phyloP scores from a whole-genome alignment of 1,140 invertebrate species.

The Aphis craccivora region DNA sequence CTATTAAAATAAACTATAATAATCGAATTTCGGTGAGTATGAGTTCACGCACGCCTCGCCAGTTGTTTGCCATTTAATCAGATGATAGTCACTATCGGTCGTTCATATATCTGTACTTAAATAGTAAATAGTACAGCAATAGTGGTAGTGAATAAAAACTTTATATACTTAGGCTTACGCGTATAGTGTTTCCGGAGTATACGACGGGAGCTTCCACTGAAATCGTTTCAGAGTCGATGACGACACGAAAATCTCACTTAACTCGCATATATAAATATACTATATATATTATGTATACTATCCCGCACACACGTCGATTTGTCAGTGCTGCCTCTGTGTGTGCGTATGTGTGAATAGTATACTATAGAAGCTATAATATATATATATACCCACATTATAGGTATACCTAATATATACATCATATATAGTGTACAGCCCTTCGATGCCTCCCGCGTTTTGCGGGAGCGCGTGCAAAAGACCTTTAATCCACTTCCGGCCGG shows the following conservation, averaged over 20 bases:
- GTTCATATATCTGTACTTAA: not conserved
- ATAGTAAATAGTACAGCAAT: not conserved
- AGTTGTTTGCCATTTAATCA: not conserved
- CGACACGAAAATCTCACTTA: conserved; percentile 32
- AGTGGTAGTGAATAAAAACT: not conserved
- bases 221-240: not conserved
- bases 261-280: not conserved
- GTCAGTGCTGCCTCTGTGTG: not conserved
- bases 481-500: conserved; percentile 56
- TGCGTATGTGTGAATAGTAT: not conserved
- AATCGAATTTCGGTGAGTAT: not conserved
- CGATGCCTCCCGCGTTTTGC: not conserved
- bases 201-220: not conserved
- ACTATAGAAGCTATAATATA: not conserved
- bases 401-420: not conserved
- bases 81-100: not conserved
- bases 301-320: not conserved
- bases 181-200: not conserved
- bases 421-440: not conserved
- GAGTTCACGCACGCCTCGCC: not conserved
- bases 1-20: not conserved
- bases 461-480: conserved; percentile 10
- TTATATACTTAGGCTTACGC: not conserved
- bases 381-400: not conserved
- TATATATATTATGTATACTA: not conserved